Evolutionary conservation across 2,113 vertebrate species (phyloP).

Genomic region (rabbit (Oryctolagus cuniculus)): mOryCun1.1 NC_091438.1:92859501-92860000

Average conservation of each 20-base stretch:
- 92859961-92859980: not conserved
- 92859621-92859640: slow-evolving; percentile 52
- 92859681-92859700: not conserved
- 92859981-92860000: too few relatives aligned
- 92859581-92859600: not conserved
- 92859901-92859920: not conserved
- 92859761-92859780: not conserved
- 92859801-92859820: not conserved
- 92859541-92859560: slow-evolving; percentile 54
- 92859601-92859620: slow-evolving; percentile 62
- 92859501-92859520: not conserved
- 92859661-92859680: slow-evolving; percentile 25
- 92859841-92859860: not conserved
- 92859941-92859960: not conserved
- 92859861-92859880: not conserved
- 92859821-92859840: not conserved
- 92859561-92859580: slow-evolving; percentile 7
- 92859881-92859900: not conserved
- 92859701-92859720: slow-evolving; percentile 42
- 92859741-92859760: not conserved
- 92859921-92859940: not conserved
- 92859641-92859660: slow-evolving; percentile 63
- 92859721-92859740: not conserved
- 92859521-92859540: slow-evolving; percentile 6
- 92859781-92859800: not conserved